phyloP scores from a whole-genome alignment of 2,113 vertebrate genomes.

The Pangasianodon hypophthalmus region DNA sequence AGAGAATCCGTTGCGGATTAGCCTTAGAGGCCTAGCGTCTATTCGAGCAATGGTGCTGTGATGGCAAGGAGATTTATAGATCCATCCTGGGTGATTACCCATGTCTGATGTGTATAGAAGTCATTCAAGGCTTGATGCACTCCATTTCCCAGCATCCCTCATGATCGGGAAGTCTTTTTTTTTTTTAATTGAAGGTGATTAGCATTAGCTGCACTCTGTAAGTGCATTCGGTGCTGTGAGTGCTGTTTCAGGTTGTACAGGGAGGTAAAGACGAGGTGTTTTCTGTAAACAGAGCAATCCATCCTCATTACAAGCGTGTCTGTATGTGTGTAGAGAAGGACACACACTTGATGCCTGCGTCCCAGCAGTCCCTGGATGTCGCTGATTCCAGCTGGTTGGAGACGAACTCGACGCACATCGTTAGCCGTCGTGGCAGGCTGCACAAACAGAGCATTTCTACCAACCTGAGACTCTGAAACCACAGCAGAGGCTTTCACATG shows the following conservation, averaged over 20 bases:
- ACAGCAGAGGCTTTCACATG: background rate
- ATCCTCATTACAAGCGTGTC: background rate
- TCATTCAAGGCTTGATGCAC: slow-evolving; percentile 11
- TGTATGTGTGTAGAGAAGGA: background rate
- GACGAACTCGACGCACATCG: background rate
- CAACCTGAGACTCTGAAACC: background rate
- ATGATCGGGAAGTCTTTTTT: background rate
- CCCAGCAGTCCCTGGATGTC: background rate
- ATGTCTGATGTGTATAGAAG: background rate
- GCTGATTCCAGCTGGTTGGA: slow-evolving; percentile 30
- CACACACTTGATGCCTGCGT: background rate
- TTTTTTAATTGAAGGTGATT: slow-evolving; percentile 8
- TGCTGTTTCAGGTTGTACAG: background rate
- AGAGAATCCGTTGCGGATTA: background rate
- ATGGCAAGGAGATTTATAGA: slow-evolving; percentile 3
- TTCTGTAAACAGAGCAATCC: slow-evolving; percentile 5
- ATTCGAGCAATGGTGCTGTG: background rate
- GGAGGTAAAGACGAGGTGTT: background rate
- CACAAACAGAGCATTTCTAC: slow-evolving; percentile 11
- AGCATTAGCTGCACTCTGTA: background rate
- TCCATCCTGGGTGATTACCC: background rate
- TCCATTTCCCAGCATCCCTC: slow-evolving; percentile 19
- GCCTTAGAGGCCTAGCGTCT: background rate
- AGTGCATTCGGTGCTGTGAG: background rate
- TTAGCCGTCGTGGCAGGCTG: slow-evolving; percentile 17